Conservation (phyloP, 2,797 vertebrate species). For the Cirrhinus mrigala region DNA sequence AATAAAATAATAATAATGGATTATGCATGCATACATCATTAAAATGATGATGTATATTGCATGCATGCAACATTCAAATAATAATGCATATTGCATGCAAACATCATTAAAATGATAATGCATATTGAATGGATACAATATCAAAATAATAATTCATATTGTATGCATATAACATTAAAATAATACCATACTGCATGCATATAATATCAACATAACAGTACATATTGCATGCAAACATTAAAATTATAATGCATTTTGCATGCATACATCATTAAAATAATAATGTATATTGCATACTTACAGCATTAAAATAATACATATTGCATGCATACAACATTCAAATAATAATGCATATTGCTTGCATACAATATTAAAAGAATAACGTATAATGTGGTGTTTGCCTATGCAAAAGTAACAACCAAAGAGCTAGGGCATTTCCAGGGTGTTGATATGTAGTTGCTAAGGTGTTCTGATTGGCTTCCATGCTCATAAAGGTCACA, state of each 20-base stretch:
- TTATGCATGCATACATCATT: background rate
- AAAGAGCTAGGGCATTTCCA: background rate
- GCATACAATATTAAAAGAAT: background rate
- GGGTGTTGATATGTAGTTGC: background rate
- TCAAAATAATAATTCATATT: background rate
- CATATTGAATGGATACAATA: background rate
- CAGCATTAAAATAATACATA: background rate
- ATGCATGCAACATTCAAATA: background rate
- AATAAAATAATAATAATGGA: background rate
- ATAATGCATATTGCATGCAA: background rate
- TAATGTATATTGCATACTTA: background rate
- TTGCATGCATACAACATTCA: background rate
- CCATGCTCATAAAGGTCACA: conserved; percentile 41
- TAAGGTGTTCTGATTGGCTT: background rate
- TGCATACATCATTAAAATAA: background rate
- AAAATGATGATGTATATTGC: background rate
- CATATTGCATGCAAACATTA: too few relatives aligned
- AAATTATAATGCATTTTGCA: background rate
- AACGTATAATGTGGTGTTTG: background rate
- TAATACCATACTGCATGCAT: background rate
- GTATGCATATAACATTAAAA: background rate
- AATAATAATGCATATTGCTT: background rate
- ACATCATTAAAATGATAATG: background rate
- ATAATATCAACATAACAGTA: too few relatives aligned
- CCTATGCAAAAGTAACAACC: background rate